These are phyloP conservation scores for Paradisaea rubra DNA, from an alignment of 2,113 vertebrate genomes.

Conservation along the genomic window DNA sequence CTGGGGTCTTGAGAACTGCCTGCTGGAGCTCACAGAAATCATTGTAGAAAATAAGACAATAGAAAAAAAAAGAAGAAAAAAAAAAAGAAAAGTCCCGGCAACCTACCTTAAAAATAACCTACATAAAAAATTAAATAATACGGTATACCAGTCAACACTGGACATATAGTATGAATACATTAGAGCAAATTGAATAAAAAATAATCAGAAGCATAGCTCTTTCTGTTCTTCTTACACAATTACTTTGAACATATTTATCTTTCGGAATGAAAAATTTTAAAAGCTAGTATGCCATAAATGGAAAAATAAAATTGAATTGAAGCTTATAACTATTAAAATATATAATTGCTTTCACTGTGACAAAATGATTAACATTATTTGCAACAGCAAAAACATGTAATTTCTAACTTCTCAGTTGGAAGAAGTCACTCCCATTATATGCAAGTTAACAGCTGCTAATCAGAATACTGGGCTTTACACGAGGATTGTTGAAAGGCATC, in stretches of 20 bases:
- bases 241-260: neutral
- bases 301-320: neutral
- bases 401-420: neutral
- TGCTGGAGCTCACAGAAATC: neutral
- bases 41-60: neutral
- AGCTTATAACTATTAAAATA: neutral
- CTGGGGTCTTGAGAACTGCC: neutral
- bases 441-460: neutral
- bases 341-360: neutral
- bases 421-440: neutral
- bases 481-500: neutral
- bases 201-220: neutral
- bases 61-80: neutral
- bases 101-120: neutral
- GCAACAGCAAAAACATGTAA: neutral
- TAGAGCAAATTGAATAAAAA: neutral
- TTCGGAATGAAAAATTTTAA: neutral
- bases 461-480: neutral
- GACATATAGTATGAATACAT: neutral
- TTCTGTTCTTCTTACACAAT: neutral
- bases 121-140: neutral
- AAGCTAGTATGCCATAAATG: neutral
- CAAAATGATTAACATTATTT: neutral
- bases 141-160: neutral
- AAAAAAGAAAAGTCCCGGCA: rapidly evolving